Evolutionary conservation across 1,140 invertebrate species (phyloP).

Genomic region (Camponotus vicinus): DNA sequence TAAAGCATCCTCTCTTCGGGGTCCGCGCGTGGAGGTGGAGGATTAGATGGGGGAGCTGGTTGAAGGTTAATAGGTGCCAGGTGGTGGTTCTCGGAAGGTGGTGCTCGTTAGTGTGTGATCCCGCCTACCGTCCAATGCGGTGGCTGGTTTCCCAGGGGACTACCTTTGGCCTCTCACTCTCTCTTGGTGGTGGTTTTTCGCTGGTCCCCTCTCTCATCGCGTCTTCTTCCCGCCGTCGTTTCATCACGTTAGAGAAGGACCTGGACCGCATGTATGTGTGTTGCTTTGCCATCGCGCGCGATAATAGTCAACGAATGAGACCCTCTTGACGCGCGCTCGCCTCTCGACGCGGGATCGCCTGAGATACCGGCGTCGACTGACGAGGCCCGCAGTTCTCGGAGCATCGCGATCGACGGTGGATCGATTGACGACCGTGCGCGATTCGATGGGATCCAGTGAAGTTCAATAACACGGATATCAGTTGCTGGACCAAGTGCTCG

Average conservation of each 20-base stretch:
- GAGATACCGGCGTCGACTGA: conserved; percentile 41
- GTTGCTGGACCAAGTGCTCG: background rate
- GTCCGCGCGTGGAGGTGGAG: conserved; percentile 50
- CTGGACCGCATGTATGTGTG: background rate
- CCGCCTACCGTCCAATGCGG: conserved; percentile 85
- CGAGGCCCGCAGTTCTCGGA: conserved; percentile 56
- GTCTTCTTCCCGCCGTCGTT: conserved; percentile 69
- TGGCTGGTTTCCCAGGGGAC: conserved; percentile 83
- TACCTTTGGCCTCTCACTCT: conserved; percentile 77
- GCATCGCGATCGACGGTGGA: conserved; percentile 68
- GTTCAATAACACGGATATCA: background rate
- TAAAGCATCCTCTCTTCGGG: background rate
- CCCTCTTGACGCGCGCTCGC: conserved; percentile 65
- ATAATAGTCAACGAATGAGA: conserved; percentile 79
- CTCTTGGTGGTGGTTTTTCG: conserved; percentile 70
- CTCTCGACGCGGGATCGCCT: conserved; percentile 34
- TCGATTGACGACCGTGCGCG: conserved; percentile 59
- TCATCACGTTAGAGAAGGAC: conserved; percentile 70
- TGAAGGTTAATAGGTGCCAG: conserved; percentile 79
- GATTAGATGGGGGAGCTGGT: conserved; percentile 67
- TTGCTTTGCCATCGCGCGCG: conserved; percentile 74
- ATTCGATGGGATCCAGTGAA: background rate
- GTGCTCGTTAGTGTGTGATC: conserved; percentile 79
- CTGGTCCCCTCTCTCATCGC: conserved; percentile 80
- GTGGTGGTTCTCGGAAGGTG: conserved; percentile 76